Percentiles rank a stretch among this genome's conserved stretches.
Conservation (phyloP, 1,140 invertebrate species). For the Heliconius eleuchia region DNA sequence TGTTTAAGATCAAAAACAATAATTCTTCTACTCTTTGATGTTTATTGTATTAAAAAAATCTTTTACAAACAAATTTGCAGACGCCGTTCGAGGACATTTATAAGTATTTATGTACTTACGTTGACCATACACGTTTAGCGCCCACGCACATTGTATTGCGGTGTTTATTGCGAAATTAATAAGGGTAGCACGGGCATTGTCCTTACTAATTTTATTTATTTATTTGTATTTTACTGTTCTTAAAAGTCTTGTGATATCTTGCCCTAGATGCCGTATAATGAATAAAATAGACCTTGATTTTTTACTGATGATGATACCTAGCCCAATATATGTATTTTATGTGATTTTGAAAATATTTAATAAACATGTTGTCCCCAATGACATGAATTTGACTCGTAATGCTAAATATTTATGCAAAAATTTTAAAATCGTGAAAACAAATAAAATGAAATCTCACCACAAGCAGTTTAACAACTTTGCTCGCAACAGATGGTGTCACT, state of each 20-base stretch:
- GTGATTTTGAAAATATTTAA: too few species aligned
- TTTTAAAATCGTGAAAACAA: neutral
- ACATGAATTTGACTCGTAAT: too few species aligned
- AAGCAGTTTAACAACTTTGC: conserved; percentile 84
- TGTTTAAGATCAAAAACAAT: neutral
- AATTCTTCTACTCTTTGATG: conserved; percentile 9
- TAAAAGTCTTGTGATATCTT: too few species aligned
- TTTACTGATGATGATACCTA: too few species aligned
- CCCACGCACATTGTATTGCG: conserved; percentile 8
- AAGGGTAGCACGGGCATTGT: neutral
- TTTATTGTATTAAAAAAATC: conserved; percentile 11
- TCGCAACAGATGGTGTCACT: conserved; percentile 86
- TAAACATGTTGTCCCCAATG: too few species aligned
- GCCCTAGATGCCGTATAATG: too few species aligned
- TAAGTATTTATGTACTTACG: neutral
- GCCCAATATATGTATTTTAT: too few species aligned
- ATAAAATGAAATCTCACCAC: conserved; percentile 79
- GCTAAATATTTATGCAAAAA: too few species aligned
- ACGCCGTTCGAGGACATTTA: conserved; percentile 13
- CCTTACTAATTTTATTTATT: conserved; percentile 19
- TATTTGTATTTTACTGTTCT: neutral
- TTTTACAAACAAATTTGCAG: conserved; percentile 9
- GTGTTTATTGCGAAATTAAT: conserved; percentile 3
- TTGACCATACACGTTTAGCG: conserved; percentile 25
- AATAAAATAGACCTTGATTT: too few species aligned